phyloP scores from a whole-genome alignment of 2,797 vertebrate genomes.

The Sternotherus odoratus region DNA sequence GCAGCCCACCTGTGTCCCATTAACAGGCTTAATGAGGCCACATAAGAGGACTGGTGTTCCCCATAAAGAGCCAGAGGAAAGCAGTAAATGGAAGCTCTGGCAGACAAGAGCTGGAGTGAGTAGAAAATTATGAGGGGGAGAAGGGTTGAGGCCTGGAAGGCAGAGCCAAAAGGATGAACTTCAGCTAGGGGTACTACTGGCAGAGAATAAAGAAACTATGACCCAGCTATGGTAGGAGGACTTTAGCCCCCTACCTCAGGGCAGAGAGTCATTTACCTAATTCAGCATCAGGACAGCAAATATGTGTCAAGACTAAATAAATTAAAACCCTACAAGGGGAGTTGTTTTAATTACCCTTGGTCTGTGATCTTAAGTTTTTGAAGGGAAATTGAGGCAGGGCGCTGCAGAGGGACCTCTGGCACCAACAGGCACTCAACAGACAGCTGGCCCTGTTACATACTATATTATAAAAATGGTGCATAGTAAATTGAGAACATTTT shows the following conservation, averaged over 20 bases:
- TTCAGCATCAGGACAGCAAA: not conserved
- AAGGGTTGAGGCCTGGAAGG: not conserved
- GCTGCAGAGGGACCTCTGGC: not conserved
- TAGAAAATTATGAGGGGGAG: not conserved
- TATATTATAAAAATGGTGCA: not conserved
- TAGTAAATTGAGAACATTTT: fast-evolving
- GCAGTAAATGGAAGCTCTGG: not conserved
- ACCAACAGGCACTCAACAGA: not conserved
- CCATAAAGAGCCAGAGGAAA: not conserved
- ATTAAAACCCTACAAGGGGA: not conserved
- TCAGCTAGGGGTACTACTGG: not conserved
- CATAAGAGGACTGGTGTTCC: not conserved
- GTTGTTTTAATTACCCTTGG: not conserved
- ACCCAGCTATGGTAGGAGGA: not conserved
- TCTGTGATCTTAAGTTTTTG: not conserved
- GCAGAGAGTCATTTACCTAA: not conserved
- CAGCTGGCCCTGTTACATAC: not conserved
- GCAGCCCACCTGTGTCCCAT: not conserved
- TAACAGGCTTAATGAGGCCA: not conserved
- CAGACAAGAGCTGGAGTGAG: not conserved
- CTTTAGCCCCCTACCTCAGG: not conserved
- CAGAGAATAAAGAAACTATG: not conserved
- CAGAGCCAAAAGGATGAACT: not conserved
- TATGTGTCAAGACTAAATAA: not conserved
- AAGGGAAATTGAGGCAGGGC: not conserved